Base-by-base conservation (phyloP, 1,140 invertebrate genomes). In the Diorhabda sublineata region DNA sequence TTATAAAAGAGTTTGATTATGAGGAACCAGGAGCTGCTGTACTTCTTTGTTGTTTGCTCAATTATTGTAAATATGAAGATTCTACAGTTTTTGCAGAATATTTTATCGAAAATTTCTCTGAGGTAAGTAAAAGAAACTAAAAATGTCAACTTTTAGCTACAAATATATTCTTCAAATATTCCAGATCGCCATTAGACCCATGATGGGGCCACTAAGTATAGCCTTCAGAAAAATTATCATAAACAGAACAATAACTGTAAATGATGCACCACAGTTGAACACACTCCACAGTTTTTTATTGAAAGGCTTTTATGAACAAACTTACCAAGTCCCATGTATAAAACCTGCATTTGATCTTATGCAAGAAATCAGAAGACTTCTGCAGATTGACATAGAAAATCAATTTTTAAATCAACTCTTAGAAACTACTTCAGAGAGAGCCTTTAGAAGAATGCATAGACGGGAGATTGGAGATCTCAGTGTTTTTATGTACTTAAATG, bases 401-500 rank as follows among this genome's bases (percentile, higher is more conserved):
- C 65, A 60, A 26, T 41, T 52, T 3, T 41, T 67, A 6, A 60
- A 67, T 60, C 57, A 67, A 45, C 57, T 67, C 44, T 26, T 67
- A 56, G 47, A 58, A 11, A 56, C 60, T 45, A 67, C 58, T 2
- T 60, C 65, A 42, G 65, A 67, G 45, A 67, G 57, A 59, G 63
- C 58, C 11, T 67, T 67, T n/a, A 59, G 65, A 47, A 47, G 57
- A 45, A 58, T 67, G 60, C 58, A 59, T 60, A 8, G 43, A 26
- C 61, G 65, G 43, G 45, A 45, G 11, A 45, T 60, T 26, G 65
- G 58, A 45, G 65, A 67, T 59, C 57, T 58, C 45, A 60, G 58
- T 11, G 42, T 67, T 47, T 52, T 74, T 26, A 71, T 71, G 68
- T 65, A 69, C 68, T 66, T 74, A 7, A 74, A 70, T 57, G 73